phyloP scores from a whole-genome alignment of 1,140 invertebrate genomes.

The Paramacrobiotus metropolitanus region DNA sequence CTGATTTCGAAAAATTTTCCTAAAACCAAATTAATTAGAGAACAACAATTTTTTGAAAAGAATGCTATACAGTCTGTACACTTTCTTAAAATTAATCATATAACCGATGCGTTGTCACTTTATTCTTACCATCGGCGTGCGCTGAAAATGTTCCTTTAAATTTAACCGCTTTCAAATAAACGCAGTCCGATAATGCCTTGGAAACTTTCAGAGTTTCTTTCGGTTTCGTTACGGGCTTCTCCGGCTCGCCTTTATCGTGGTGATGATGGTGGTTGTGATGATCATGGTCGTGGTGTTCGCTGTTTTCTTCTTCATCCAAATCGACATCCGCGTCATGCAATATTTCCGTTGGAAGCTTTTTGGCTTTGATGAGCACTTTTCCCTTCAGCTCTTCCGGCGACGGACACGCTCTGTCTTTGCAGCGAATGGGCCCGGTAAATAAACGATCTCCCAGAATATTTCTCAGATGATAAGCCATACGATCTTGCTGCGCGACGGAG shows the following conservation, averaged over 20 bases:
- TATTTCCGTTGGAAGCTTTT: constrained; percentile 34
- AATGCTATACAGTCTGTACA: not conserved
- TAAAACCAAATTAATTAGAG: constrained; percentile 11
- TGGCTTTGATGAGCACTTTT: constrained; percentile 60
- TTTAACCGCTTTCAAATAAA: not conserved
- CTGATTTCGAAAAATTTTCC: constrained; percentile 15
- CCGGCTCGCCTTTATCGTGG: constrained; percentile 15
- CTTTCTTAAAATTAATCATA: not conserved
- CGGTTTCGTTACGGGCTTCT: constrained; percentile 1
- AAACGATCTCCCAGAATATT: constrained; percentile 23
- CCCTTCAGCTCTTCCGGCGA: constrained; percentile 59
- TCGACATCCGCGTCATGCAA: constrained; percentile 8
- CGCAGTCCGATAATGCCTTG: not conserved
- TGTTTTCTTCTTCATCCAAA: constrained; percentile 15
- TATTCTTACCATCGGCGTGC: not conserved
- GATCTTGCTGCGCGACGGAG: constrained; percentile 27
- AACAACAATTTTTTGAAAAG: not conserved
- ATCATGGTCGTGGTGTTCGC: constrained; percentile 11
- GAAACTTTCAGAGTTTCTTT: constrained; percentile 8
- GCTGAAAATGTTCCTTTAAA: not conserved
- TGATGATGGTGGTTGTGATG: not conserved
- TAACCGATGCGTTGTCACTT: not conserved
- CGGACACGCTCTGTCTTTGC: constrained; percentile 30
- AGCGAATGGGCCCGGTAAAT: not conserved
- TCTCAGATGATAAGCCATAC: constrained; percentile 22